Evolutionary conservation across 2,113 vertebrate species (phyloP), one percentile per base, ranked within the genome.

Genomic region (Indicator maculatus): DNA sequence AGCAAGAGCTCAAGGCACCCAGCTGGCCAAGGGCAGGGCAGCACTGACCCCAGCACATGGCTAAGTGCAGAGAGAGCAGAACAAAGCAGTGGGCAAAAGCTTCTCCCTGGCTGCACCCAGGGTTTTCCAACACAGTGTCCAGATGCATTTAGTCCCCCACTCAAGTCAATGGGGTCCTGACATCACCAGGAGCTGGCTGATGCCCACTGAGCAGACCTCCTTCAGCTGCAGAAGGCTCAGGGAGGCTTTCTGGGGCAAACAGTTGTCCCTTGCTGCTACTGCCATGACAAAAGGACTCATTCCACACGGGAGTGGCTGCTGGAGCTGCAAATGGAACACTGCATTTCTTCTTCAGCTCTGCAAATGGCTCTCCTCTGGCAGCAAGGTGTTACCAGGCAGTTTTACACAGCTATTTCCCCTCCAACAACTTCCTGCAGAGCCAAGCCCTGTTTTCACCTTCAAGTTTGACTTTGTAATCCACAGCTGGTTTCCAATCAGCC

Each of bases 401-500:
- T 44, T 76, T 33, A 33, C 58, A 90, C 58, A 90, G 47, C 26
- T 73, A 3, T 60, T 69, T 9, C 16, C 63, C 6, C 12, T 10
- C 5, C 30, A 13, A 5, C 66, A 79, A 8, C 72, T 75, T 67
- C 38, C 44, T 53, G 28, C 60, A 20, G 63, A 59, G 39, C 60
- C 19, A 33, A 77, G 63, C 72, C 64, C 52, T 58, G 67, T 89
- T 84, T 91, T 91, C 93, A 92, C 92, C 94, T 95, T 96, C 91
- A 94, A 94, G 13, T 11, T 76, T 89, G 89, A 91, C 85, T 95
- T 94, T 93, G 83, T 73, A 84, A 93, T 73, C 91, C 89, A 44
- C 21, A 73, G 82, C 3, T 92, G 81, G 72, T 58, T 95, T 94
- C 84, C 88, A 86, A 75, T 82, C 90, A 94, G 70, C 90, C 70